phyloP scores from a whole-genome alignment of 1,140 invertebrate species.

The Hyles euphorbiae region DNA sequence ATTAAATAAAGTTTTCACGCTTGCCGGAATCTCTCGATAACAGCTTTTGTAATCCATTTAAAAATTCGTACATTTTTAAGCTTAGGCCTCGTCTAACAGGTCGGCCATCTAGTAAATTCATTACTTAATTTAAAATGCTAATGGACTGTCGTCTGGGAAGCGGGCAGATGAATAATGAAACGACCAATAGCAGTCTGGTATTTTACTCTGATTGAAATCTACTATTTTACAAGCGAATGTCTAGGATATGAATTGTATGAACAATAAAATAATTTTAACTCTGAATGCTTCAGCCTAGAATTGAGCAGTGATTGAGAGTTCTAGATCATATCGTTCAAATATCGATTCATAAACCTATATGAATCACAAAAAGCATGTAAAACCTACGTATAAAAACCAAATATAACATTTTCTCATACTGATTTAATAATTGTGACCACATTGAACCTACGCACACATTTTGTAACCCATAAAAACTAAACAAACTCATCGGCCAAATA shows the following conservation, averaged over 20 bases:
- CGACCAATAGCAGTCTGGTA: conserved; percentile 39
- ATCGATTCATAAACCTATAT: too few relatives aligned
- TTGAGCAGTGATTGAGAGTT: too few relatives aligned
- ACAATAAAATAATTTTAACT: too few relatives aligned
- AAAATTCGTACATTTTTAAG: conserved; percentile 13
- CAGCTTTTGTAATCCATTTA: conserved; percentile 12
- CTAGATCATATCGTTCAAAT: too few relatives aligned
- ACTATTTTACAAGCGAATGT: conserved; percentile 12
- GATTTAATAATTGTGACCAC: neutral
- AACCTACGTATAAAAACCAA: neutral
- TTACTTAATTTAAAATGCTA: conserved; percentile 62
- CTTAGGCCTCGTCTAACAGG: conserved; percentile 16
- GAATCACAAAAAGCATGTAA: neutral
- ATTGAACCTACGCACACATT: too few relatives aligned
- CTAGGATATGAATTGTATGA: neutral
- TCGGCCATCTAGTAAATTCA: conserved; percentile 45
- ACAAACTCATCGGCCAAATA: too few relatives aligned
- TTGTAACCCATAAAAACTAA: too few relatives aligned
- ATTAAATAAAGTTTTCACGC: neutral
- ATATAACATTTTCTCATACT: neutral
- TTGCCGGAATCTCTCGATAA: neutral
- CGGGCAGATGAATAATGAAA: conserved; percentile 52
- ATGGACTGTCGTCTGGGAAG: conserved; percentile 44
- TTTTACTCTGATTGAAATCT: conserved; percentile 30
- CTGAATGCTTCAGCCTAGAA: too few relatives aligned